These are phyloP conservation scores for Anadara kagoshimensis DNA, from an alignment of 1,140 invertebrate genomes.

Conservation along the genomic window DNA sequence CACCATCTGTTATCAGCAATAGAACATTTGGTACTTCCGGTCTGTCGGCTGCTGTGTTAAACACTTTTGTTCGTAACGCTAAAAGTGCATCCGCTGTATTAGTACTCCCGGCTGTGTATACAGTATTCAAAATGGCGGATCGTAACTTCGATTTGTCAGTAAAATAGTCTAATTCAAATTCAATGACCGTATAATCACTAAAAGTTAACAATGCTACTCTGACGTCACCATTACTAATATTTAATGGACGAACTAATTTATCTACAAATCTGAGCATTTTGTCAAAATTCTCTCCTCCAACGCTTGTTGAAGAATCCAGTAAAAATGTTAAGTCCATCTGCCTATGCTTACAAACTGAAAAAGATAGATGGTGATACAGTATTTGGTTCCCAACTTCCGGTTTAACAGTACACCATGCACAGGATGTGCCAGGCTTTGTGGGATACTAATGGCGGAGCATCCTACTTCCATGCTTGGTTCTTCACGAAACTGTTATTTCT, in stretches of 20 bases:
- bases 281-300: constrained; percentile 16
- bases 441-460: too few relatives aligned
- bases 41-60: constrained; percentile 51
- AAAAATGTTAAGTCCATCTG: constrained; percentile 59
- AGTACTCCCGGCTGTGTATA: constrained; percentile 44
- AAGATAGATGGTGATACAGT: too few relatives aligned
- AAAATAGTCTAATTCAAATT: constrained; percentile 33
- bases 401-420: too few relatives aligned
- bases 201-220: constrained; percentile 36
- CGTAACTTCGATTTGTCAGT: constrained; percentile 7
- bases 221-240: constrained; percentile 37
- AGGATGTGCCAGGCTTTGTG: too few relatives aligned
- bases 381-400: too few relatives aligned
- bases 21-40: constrained; percentile 51
- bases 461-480: too few relatives aligned
- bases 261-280: constrained; percentile 1
- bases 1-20: constrained; percentile 46
- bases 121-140: constrained; percentile 39
- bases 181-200: constrained; percentile 32
- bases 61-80: constrained; percentile 45
- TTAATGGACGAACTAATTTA: neutral
- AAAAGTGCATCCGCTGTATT: constrained; percentile 59
- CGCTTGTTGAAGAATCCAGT: constrained; percentile 38
- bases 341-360: constrained; percentile 47
- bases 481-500: too few relatives aligned